Evolutionary conservation across 2,113 vertebrate species (phyloP).

Genomic region (Pao palembangensis): DNA sequence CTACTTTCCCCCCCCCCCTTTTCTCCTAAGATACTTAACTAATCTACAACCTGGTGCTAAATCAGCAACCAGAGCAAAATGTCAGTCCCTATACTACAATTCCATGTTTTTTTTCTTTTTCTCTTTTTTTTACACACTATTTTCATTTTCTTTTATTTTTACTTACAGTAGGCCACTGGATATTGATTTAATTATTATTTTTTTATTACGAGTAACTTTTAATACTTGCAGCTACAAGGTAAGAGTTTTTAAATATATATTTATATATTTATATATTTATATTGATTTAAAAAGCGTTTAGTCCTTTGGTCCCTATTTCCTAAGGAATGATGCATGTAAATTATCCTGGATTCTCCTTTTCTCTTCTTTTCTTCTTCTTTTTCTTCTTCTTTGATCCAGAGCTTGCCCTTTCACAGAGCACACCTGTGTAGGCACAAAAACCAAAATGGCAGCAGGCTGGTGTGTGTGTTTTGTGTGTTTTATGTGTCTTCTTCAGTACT

Average conservation of each 20-base stretch:
- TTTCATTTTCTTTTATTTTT: constrained; percentile 71
- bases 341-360: constrained; percentile 80
- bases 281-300: constrained; percentile 82
- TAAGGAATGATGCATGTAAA: constrained; percentile 85
- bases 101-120: constrained; percentile 50
- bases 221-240: constrained; percentile 82
- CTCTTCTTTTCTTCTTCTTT: constrained; percentile 39
- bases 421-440: constrained; percentile 83
- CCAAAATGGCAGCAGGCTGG: constrained; percentile 83
- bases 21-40: constrained; percentile 72
- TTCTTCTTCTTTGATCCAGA: constrained; percentile 68
- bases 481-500: constrained; percentile 63
- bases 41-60: constrained; percentile 71
- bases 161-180: constrained; percentile 78
- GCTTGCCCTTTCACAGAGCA: constrained; percentile 76
- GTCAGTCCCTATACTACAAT: constrained; percentile 65
- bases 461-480: constrained; percentile 71
- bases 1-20: constrained; percentile 54
- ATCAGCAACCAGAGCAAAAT: constrained; percentile 74
- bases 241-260: constrained; percentile 80
- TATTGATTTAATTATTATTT: constrained; percentile 75
- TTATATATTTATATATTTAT: constrained; percentile 80
- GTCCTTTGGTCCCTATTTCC: constrained; percentile 86
- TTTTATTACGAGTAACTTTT: constrained; percentile 77
- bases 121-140: constrained; percentile 65